phyloP scores from a whole-genome alignment of 2,113 vertebrate genomes.

The Pseudorasbora parva region DNA sequence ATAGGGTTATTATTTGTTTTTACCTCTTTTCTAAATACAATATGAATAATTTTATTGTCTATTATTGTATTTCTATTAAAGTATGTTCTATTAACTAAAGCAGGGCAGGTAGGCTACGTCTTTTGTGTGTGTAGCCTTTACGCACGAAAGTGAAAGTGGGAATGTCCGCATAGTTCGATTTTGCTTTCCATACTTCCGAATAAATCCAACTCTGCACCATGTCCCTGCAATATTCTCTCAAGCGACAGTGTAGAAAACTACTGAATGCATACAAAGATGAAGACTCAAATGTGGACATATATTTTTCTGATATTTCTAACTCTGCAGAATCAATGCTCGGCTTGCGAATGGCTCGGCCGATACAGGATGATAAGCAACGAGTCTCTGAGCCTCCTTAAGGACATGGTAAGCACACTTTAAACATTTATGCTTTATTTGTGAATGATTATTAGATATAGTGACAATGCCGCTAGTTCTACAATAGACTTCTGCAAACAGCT shows the following conservation, averaged over 20 bases:
- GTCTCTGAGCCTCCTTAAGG: neutral
- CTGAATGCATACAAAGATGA: neutral
- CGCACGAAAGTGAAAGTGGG: constrained; percentile 21
- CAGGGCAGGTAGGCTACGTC: neutral
- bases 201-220: constrained; percentile 42
- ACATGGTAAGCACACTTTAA: constrained; percentile 29
- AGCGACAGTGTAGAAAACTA: neutral
- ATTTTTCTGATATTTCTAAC: constrained; percentile 24
- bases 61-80: no score
- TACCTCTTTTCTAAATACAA: neutral
- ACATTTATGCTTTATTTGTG: neutral
- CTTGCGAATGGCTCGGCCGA: constrained; percentile 32
- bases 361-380: neutral
- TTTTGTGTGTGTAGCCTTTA: neutral
- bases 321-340: constrained; percentile 17
- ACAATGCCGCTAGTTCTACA: neutral
- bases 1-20: neutral
- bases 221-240: neutral
- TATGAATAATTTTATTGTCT: no score
- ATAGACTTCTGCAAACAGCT: neutral
- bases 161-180: neutral
- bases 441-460: neutral
- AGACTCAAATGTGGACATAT: constrained; percentile 25
- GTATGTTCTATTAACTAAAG: neutral
- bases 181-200: constrained; percentile 41